Evolutionary conservation across 2,797 vertebrate species (phyloP).

Genomic region (Syncerus caffer): DNA sequence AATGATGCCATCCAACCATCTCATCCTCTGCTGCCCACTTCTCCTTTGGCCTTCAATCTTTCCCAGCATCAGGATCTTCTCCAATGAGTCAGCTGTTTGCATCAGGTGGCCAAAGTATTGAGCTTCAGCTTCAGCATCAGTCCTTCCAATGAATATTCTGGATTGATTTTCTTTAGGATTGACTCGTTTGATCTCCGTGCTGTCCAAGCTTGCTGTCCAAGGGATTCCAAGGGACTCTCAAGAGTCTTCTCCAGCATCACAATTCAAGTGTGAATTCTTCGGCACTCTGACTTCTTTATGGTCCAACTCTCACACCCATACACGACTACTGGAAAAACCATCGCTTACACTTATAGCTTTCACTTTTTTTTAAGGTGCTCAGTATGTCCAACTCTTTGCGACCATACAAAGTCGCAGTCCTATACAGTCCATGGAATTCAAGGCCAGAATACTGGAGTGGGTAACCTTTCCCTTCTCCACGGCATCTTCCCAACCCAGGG

Average conservation of each 20-base stretch:
- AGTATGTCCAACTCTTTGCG: background rate
- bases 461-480: background rate
- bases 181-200: background rate
- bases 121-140: background rate
- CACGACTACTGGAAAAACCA: background rate
- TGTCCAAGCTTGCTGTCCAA: too few species aligned
- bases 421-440: background rate
- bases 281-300: background rate
- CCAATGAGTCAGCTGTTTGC: background rate
- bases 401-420: too few species aligned
- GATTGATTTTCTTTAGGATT: background rate
- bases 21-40: background rate
- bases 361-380: background rate
- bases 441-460: background rate
- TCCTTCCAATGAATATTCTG: background rate
- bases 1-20: background rate
- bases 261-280: background rate
- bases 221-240: background rate
- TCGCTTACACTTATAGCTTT: rapidly evolving
- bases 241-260: background rate
- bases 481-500: background rate
- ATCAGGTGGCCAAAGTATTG: background rate
- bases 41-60: background rate
- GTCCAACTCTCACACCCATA: background rate
- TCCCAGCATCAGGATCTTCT: background rate